Evolutionary conservation across 2,888 invertebrate genomes (phyloP).

Genomic region (Tenodera sinensis): DNA sequence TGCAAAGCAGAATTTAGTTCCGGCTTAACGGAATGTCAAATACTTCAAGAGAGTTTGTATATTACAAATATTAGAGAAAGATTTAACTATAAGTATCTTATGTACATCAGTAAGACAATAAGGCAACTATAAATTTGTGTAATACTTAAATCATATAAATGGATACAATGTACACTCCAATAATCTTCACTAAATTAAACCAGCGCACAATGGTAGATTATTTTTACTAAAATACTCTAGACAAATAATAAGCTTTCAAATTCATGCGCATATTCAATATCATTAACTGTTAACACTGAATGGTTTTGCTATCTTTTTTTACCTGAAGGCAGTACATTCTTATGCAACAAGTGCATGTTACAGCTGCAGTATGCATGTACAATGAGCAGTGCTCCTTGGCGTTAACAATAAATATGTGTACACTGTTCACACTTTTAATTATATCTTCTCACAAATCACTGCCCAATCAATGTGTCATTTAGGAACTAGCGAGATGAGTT

Average conservation of each 20-base stretch:
- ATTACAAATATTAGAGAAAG: not conserved
- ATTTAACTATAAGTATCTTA: not conserved
- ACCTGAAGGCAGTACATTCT: not conserved
- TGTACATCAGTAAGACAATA: not conserved
- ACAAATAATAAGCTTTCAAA: not conserved
- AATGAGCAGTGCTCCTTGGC: not conserved
- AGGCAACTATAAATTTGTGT: not conserved
- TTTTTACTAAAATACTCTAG: not conserved
- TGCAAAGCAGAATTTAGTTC: not conserved
- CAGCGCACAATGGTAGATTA: not conserved
- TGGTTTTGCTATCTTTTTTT: not conserved
- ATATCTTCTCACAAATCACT: not conserved
- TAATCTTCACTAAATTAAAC: not conserved
- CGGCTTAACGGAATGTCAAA: not conserved
- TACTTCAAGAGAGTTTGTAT: not conserved
- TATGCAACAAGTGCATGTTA: not conserved
- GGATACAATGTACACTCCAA: not conserved
- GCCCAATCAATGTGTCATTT: not conserved
- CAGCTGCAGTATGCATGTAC: not conserved
- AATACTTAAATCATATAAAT: not conserved
- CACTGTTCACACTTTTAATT: not conserved
- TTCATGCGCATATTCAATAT: not conserved
- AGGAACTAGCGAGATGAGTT: not conserved
- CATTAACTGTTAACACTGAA: not conserved
- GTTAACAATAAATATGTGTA: not conserved